Evolutionary conservation across 2,888 invertebrate species (phyloP), one percentile per base, ranked within the genome.

Genomic region (Tachystola acroxantha): DNA sequence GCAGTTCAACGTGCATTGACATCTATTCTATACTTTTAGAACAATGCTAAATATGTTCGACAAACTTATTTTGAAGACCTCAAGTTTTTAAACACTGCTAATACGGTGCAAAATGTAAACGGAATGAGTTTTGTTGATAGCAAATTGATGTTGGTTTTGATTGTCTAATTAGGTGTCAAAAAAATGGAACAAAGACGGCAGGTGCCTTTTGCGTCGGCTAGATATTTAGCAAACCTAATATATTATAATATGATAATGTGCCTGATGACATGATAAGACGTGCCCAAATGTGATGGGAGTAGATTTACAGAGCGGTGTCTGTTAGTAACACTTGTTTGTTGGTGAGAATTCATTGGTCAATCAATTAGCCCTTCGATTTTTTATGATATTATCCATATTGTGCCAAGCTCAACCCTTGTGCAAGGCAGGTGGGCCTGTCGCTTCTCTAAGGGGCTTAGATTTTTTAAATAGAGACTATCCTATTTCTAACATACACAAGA

Each of bases 201-300:
- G 40, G 26, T 22, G 22, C 40, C 40, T 37, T 40, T 37, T 40
- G 24, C 22, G 34, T n/a, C 13, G 19, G 16, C 38, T 38, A 34
- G 38, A 30, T 30, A 29, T 36, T 24, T 36, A 39, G 32, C 9
- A n/a, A n/a, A 10, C 29, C 32, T 33, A 32, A 33, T 40, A 40
- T 33, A 38, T 32, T n/a, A n/a, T n/a, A n/a, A n/a, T n/a, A n/a
- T n/a, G n/a, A n/a, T n/a, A n/a, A n/a, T 39, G 32, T 36, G 32
- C 39, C 19, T 39, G 42, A 43, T 44, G 46, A 44, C 40, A 40
- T 25, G 46, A 43, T 46, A 43, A 46, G 41, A 37, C 30, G 14
- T 38, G 36, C 5, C 45, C 37, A 42, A 40, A 39, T 37, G 22
- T 20, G 10, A n/a, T 16, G 9, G 12, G 16, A 27, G 10, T 22